Conservation (phyloP, 2,113 vertebrate species). For the Dipodomys ordii region DNA sequence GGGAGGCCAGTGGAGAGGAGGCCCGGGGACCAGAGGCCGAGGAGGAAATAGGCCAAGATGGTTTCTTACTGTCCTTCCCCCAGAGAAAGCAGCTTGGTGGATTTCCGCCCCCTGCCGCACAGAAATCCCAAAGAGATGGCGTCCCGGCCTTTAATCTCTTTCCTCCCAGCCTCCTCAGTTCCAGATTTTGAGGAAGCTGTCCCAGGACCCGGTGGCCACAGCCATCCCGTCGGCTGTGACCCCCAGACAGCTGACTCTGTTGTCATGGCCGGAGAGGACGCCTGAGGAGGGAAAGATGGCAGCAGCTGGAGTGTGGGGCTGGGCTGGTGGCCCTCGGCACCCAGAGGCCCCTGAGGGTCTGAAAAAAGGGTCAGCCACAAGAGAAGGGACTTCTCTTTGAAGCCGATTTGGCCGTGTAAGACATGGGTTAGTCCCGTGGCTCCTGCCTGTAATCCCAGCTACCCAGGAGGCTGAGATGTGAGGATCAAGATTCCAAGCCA, state of each 20-base stretch:
- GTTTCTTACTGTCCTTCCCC: not conserved
- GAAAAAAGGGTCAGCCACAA: not conserved
- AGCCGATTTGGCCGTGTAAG: not conserved
- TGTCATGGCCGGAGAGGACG: conserved; percentile 96
- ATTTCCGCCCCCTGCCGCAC: not conserved
- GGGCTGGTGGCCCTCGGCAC: not conserved
- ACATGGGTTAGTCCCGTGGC: too few relatives aligned
- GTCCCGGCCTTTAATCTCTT: conserved; percentile 34
- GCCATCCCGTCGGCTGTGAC: conserved; percentile 97
- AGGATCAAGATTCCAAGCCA: too few relatives aligned
- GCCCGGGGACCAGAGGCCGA: not conserved
- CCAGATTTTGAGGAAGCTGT: conserved; percentile 99
- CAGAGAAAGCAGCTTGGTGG: not conserved
- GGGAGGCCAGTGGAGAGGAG: not conserved
- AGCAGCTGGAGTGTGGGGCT: not conserved
- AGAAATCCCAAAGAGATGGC: conserved; percentile 8
- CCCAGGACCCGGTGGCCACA: conserved; percentile 98
- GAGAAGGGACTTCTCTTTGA: not conserved
- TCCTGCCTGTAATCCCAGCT: not conserved
- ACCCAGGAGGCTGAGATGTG: not conserved
- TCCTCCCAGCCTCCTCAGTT: conserved; percentile 87
- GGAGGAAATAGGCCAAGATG: not conserved
- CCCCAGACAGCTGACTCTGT: conserved; percentile 98
- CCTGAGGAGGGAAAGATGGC: conserved; percentile 84
- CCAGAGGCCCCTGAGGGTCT: not conserved